phyloP scores from a whole-genome alignment of 1,140 invertebrate genomes.

The Ctenoplectra terminalis region DNA sequence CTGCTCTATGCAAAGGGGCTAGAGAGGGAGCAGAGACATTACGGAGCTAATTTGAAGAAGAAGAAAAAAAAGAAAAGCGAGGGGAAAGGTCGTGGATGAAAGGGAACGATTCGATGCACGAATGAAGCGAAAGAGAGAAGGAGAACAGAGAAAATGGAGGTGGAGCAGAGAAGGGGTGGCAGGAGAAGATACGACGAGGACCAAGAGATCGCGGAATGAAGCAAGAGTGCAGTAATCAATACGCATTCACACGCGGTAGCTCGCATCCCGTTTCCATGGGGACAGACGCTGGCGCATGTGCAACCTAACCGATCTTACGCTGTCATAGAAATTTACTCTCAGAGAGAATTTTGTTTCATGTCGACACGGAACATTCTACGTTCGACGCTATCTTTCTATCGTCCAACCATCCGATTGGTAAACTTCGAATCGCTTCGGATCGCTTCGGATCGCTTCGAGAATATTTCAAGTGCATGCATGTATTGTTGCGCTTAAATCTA shows the following conservation, averaged over 20 bases:
- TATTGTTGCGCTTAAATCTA: background rate
- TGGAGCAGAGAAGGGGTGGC: background rate
- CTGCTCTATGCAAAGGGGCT: conserved; percentile 23
- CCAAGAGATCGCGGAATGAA: conserved; percentile 73
- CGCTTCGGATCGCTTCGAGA: background rate
- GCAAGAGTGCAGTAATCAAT: conserved; percentile 80
- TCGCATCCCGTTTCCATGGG: conserved; percentile 78
- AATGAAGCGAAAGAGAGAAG: conserved; percentile 58
- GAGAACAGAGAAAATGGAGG: conserved; percentile 30
- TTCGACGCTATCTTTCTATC: background rate
- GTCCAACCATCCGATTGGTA: background rate
- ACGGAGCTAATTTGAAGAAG: conserved; percentile 64
- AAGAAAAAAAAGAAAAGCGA: conserved; percentile 38
- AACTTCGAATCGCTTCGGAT: background rate
- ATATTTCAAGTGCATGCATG: background rate
- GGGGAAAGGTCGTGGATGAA: conserved; percentile 40
- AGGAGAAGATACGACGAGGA: conserved; percentile 60
- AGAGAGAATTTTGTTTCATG: conserved; percentile 39
- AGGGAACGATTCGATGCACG: conserved; percentile 50
- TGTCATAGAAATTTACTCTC: conserved; percentile 23
- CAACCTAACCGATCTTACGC: conserved; percentile 11
- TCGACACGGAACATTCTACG: conserved; percentile 45
- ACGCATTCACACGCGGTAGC: conserved; percentile 79
- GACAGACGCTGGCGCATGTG: conserved; percentile 77
- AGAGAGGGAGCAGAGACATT: conserved; percentile 47